Conservation (phyloP, 2,113 vertebrate genomes). For the Neotoma lepida region DNA sequence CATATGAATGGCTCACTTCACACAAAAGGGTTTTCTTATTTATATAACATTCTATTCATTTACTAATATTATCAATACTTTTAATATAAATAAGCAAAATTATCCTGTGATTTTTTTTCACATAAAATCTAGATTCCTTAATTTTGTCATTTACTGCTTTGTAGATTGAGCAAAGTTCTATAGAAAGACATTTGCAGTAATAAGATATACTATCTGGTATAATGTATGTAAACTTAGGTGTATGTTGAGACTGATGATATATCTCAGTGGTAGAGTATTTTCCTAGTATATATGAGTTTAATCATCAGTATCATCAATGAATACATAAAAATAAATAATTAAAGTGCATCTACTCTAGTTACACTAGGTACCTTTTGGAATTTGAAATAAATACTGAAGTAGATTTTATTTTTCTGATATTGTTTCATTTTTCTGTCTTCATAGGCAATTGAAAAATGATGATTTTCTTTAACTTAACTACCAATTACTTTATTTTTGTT, state of each 20-base stretch:
- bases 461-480: background rate
- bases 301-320: background rate
- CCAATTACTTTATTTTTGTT: background rate
- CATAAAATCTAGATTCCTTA: background rate
- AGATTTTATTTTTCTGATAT: background rate
- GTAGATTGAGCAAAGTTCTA: background rate
- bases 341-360: background rate
- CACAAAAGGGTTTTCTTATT: background rate
- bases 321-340: background rate
- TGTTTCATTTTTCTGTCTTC: background rate
- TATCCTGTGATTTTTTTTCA: background rate
- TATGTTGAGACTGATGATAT: background rate
- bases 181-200: background rate
- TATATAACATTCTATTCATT: background rate
- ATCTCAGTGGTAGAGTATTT: background rate
- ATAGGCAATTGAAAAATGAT: background rate
- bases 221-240: conserved; percentile 1
- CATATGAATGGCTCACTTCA: background rate
- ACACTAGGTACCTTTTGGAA: background rate
- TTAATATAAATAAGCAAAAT: background rate
- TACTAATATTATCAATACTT: background rate
- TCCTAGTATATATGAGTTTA: background rate
- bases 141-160: background rate
- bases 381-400: background rate
- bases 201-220: background rate